Conservation (phyloP, 2,113 vertebrate species). For the Gasterosteus nipponicus region DNA sequence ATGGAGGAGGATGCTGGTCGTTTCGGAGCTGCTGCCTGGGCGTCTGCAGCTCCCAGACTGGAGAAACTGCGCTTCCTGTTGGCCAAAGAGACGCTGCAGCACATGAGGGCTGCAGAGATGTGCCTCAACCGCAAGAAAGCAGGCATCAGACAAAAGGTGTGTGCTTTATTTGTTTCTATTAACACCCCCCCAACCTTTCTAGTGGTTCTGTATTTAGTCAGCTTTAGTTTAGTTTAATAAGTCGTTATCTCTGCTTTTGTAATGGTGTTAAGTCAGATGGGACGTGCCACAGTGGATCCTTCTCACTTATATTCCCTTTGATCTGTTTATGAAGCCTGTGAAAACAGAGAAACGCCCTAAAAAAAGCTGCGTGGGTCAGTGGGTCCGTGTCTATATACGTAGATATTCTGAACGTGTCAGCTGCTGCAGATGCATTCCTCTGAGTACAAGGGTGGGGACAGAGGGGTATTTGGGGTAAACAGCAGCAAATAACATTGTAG, state of each 20-base stretch:
- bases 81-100: constrained; percentile 93
- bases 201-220: constrained; percentile 10
- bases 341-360: constrained; percentile 54
- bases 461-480: neutral
- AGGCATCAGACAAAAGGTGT: constrained; percentile 82
- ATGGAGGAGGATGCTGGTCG: constrained; percentile 89
- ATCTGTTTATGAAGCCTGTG: constrained; percentile 70
- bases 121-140: constrained; percentile 87
- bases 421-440: constrained; percentile 7
- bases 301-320: constrained; percentile 57
- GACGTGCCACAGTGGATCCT: constrained; percentile 41
- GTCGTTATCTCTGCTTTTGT: constrained; percentile 34
- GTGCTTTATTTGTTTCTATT: neutral
- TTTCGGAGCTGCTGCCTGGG: constrained; percentile 92
- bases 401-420: constrained; percentile 9
- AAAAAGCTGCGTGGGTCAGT: constrained; percentile 42
- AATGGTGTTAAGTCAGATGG: constrained; percentile 36
- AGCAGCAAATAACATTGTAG: neutral
- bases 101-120: constrained; percentile 90
- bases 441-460: neutral
- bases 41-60: constrained; percentile 86
- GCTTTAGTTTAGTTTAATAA: constrained; percentile 3
- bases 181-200: neutral
- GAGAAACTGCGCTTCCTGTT: constrained; percentile 89
- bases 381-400: constrained; percentile 22